A percentile compares a stretch with the other conserved stretches of the same genome.
Conservation (phyloP, 2,797 vertebrate genomes). For the Anas bernieri region DNA sequence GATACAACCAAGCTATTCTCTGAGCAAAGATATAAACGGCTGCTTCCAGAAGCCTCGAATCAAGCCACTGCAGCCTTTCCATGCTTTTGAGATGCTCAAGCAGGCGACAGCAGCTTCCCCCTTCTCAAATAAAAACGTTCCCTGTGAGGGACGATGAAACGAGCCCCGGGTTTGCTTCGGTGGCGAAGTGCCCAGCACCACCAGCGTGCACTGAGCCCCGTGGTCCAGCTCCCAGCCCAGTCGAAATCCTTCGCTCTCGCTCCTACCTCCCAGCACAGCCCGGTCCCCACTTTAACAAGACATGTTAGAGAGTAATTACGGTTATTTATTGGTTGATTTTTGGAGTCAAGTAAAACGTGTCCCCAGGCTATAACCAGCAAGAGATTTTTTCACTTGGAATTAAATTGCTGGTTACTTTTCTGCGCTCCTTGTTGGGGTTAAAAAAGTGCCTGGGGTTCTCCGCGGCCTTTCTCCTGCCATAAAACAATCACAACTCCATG, state of each 20-base stretch:
- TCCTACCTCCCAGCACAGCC: neutral
- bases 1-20: neutral
- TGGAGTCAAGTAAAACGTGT: conserved; percentile 19
- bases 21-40: neutral
- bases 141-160: conserved; percentile 22
- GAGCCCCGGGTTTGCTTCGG: neutral
- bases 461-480: conserved; percentile 42
- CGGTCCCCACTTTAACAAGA: conserved; percentile 20
- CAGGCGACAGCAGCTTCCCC: neutral
- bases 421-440: conserved; percentile 48
- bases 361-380: conserved; percentile 42
- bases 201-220: too few species aligned
- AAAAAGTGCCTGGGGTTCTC: conserved; percentile 38
- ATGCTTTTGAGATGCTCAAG: neutral
- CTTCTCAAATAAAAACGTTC: conserved; percentile 9
- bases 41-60: neutral
- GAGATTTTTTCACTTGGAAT: conserved; percentile 51
- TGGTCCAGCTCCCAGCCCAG: neutral
- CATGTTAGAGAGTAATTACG: conserved; percentile 57
- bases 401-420: conserved; percentile 58
- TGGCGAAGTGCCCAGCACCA: neutral
- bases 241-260: neutral
- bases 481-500: conserved; percentile 48
- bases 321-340: conserved; percentile 64
- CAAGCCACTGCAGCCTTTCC: neutral